These are phyloP conservation scores for Chalcosyrphus nemorum DNA, from an alignment of 2,888 invertebrate genomes.

Conservation along the genomic window DNA sequence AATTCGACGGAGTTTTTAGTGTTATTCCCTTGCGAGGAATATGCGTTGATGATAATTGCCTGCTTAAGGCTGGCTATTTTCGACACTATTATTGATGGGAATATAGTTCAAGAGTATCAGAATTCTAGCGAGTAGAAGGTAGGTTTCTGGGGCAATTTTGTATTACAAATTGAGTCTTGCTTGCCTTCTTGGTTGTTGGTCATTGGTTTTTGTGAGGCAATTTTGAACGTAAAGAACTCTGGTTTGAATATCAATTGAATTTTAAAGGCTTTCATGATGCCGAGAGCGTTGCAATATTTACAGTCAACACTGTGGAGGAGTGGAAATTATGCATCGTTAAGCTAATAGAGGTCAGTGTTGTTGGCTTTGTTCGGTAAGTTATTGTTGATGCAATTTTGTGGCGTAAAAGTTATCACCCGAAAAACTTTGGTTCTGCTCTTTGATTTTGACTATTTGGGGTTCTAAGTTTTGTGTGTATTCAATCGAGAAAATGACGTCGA, in stretches of 20 bases:
- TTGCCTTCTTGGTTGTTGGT: neutral
- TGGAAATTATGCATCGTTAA: neutral
- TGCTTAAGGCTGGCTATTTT: slow-evolving; percentile 30
- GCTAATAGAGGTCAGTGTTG: neutral
- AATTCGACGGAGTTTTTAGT: neutral
- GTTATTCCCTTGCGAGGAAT: slow-evolving; percentile 3
- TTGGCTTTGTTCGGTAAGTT: no score
- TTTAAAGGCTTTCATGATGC: neutral
- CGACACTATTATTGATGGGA: slow-evolving; percentile 27
- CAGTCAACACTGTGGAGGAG: neutral
- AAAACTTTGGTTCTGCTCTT: no score
- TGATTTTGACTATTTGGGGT: no score
- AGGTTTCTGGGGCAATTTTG: neutral
- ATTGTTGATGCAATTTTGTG: no score
- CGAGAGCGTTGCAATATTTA: neutral
- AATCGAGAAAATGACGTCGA: no score
- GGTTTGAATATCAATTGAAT: neutral
- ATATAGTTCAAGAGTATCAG: neutral
- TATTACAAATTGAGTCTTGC: neutral
- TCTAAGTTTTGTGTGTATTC: no score
- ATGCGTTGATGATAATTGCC: slow-evolving; percentile 37
- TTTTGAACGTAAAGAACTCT: neutral
- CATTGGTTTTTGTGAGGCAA: neutral
- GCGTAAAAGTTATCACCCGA: no score
- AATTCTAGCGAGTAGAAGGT: neutral